Evolutionary conservation across 1,140 invertebrate genomes (phyloP), one percentile per base, ranked within the genome.

Genomic region (Atta cephalotes): DNA sequence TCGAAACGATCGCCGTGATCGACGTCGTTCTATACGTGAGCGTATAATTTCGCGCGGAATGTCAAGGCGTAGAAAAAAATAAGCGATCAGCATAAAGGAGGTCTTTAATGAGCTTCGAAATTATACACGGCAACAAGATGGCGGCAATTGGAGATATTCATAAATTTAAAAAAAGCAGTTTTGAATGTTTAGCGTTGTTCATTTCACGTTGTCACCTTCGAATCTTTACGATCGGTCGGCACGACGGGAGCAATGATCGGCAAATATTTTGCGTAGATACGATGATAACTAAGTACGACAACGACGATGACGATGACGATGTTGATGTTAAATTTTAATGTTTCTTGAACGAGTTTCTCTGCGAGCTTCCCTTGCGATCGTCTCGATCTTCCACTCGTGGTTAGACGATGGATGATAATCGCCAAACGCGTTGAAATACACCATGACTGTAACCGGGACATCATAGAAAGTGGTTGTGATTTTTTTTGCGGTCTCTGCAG

Each of bases 391-490:
- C 14, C 16, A 25, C 25, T 25, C 66, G 63, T 14, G 28, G 51
- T 80, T 18, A 25, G 21, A 31, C 45, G 25, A 25, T 25, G 77
- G 6, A 45, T 58, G 65, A 45, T 31, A 68, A 87, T 90, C 79
- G 72, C 28, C 74, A 16, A 84, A 86, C 66, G 74, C 66, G 39
- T 49, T 16, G 74, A 85, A 58, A 25, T 53, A 60, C 53, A 68
- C 53, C 79, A 31, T 70, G 74, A 56, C 60, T 58, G 56, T 80
- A 87, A 88, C 70, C 88, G 85, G 87, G 35, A 85, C 87, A 77
- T 35, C 58, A 76, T 90, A 87, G 90, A 90, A 91, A 90, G 89
- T 90, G 85, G 56, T 90, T 74, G 72, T 70, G 78, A 91, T 76
- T 90, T 88, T 90, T 68, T 56, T 9, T 58, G 28, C 18, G 53